Conservation (phyloP, 2,113 vertebrate genomes). For the Tretioscincus oriximinensis region DNA sequence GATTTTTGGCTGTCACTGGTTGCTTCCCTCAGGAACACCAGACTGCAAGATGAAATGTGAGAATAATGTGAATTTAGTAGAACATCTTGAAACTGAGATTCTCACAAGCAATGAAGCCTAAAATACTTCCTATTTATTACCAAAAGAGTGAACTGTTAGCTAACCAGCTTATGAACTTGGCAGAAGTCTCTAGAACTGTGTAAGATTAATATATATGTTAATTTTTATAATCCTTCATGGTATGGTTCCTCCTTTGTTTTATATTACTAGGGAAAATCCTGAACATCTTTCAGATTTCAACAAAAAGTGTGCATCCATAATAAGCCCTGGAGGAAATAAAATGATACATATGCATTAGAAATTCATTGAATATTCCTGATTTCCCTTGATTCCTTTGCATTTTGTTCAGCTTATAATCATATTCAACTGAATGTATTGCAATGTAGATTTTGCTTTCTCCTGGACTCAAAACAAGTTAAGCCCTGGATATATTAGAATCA, state of each 20-base stretch:
- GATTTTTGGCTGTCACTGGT: conserved; percentile 33
- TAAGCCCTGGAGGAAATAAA: conserved; percentile 56
- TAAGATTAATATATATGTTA: conserved; percentile 60
- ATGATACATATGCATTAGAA: conserved; percentile 52
- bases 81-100: conserved; percentile 39
- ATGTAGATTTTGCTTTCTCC: conserved; percentile 6
- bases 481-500: conserved; percentile 29
- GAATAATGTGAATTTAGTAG: conserved; percentile 29
- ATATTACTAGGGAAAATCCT: conserved; percentile 24
- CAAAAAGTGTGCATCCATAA: conserved; percentile 49
- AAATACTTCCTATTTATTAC: conserved; percentile 43
- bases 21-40: conserved; percentile 39
- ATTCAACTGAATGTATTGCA: conserved; percentile 34
- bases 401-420: conserved; percentile 51
- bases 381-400: conserved; percentile 60
- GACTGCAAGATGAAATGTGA: conserved; percentile 31
- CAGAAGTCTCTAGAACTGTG: conserved; percentile 40
- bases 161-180: conserved; percentile 44
- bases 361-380: conserved; percentile 61
- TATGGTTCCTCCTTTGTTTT: conserved; percentile 28
- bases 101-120: conserved; percentile 36
- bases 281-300: conserved; percentile 38
- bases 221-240: conserved; percentile 57
- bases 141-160: conserved; percentile 35
- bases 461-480: conserved; percentile 13